Evolutionary conservation across 2,113 vertebrate species (phyloP).

Genomic region (Orthonyx spaldingii): DNA sequence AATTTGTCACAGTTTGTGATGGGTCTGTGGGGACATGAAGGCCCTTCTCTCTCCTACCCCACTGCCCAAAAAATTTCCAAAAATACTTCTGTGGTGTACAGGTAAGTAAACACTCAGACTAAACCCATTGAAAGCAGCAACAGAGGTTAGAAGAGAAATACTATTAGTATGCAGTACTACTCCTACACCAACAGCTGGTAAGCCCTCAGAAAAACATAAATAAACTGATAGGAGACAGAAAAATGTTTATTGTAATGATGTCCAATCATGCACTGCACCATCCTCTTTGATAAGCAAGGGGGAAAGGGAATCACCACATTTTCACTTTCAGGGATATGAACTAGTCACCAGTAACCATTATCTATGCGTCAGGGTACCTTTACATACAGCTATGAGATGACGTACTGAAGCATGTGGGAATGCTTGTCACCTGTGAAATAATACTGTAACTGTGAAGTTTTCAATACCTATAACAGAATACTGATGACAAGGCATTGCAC

Average conservation of each 20-base stretch:
- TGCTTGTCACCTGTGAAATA: conserved; percentile 44
- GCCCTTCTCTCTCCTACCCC: not conserved
- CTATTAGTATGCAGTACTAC: not conserved
- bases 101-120: conserved; percentile 6
- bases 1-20: not conserved
- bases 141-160: conserved; percentile 16
- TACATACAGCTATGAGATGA: not conserved
- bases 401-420: conserved; percentile 23
- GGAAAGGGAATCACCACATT: not conserved
- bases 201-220: conserved; percentile 33
- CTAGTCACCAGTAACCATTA: not conserved
- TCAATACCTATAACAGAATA: conserved; percentile 52
- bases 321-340: not conserved
- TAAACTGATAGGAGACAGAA: conserved; percentile 9
- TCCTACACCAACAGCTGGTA: conserved; percentile 47
- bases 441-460: conserved; percentile 52
- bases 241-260: not conserved
- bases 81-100: not conserved
- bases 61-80: not conserved
- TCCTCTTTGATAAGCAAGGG: not conserved
- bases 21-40: not conserved
- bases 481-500: not conserved
- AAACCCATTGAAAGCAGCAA: not conserved
- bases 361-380: not conserved
- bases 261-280: not conserved